These are phyloP conservation scores for Ceratosolen fusciceps DNA, from an alignment of 1,140 invertebrate genomes.

Conservation along the genomic window DNA sequence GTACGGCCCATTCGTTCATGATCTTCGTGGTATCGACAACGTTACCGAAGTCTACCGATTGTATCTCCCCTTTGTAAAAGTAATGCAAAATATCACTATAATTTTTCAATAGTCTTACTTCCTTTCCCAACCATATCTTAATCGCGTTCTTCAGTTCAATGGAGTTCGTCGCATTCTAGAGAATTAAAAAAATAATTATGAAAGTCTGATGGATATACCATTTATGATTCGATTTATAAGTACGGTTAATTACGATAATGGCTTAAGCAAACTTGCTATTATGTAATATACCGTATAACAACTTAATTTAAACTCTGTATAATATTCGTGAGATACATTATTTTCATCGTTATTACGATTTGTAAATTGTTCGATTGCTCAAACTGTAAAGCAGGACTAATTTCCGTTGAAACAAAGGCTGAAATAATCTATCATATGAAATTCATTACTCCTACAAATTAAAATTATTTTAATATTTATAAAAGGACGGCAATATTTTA, in stretches of 20 bases:
- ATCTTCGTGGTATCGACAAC: constrained; percentile 56
- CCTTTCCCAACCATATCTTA: constrained; percentile 72
- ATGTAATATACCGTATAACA: not conserved
- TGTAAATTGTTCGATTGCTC: too few species aligned
- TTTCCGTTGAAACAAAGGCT: too few species aligned
- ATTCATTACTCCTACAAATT: too few species aligned
- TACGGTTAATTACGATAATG: not conserved
- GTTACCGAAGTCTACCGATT: constrained; percentile 75
- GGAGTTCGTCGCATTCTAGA: not conserved
- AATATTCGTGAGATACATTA: not conserved
- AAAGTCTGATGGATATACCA: not conserved
- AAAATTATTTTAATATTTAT: too few species aligned
- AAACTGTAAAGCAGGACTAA: too few species aligned
- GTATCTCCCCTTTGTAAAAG: constrained; percentile 74
- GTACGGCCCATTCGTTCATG: constrained; percentile 80
- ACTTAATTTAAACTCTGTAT: not conserved
- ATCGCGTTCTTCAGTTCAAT: constrained; percentile 70
- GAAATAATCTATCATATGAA: too few species aligned
- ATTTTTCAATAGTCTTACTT: constrained; percentile 62
- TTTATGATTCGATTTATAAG: not conserved
- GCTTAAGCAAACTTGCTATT: not conserved
- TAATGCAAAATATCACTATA: constrained; percentile 66
- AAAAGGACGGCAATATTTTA: too few species aligned
- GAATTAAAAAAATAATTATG: not conserved
- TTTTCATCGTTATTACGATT: not conserved